These are phyloP conservation scores for Phthorimaea operculella DNA, from an alignment of 1,140 invertebrate genomes.

Conservation along the genomic window DNA sequence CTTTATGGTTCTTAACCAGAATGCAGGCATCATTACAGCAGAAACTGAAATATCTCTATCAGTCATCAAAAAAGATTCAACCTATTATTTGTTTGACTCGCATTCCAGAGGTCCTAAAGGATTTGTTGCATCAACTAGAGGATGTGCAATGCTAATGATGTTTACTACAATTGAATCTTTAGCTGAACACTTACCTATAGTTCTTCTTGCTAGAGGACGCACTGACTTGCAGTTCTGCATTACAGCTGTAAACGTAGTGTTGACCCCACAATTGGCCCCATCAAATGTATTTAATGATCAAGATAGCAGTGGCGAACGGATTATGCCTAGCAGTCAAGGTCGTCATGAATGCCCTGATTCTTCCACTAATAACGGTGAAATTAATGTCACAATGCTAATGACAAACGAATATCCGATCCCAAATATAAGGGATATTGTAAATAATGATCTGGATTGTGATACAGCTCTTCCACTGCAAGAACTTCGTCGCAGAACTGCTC, in stretches of 20 bases:
- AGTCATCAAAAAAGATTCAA: too few relatives aligned
- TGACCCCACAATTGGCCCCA: not conserved
- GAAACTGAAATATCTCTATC: too few relatives aligned
- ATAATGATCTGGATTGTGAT: too few relatives aligned
- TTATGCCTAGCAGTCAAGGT: not conserved
- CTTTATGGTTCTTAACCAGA: too few relatives aligned
- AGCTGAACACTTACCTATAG: slow-evolving; percentile 1
- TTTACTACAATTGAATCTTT: not conserved
- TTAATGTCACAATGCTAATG: not conserved
- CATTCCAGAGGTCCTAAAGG: too few relatives aligned
- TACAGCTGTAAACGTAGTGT: slow-evolving; percentile 1
- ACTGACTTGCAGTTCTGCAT: not conserved
- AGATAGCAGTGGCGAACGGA: too few relatives aligned
- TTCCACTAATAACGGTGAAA: not conserved
- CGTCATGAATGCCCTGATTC: not conserved
- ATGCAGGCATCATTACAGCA: too few relatives aligned
- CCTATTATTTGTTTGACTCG: too few relatives aligned
- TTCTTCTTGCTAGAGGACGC: not conserved
- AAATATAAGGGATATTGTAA: not conserved
- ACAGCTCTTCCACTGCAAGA: not conserved
- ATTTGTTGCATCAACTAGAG: too few relatives aligned
- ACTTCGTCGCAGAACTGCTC: slow-evolving; percentile 5
- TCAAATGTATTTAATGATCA: not conserved
- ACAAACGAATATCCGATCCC: too few relatives aligned
- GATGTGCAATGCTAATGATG: slow-evolving; percentile 1